Evolutionary conservation across 2,888 invertebrate species (phyloP).

Genomic region (Zaprionus bogoriensis): DNA sequence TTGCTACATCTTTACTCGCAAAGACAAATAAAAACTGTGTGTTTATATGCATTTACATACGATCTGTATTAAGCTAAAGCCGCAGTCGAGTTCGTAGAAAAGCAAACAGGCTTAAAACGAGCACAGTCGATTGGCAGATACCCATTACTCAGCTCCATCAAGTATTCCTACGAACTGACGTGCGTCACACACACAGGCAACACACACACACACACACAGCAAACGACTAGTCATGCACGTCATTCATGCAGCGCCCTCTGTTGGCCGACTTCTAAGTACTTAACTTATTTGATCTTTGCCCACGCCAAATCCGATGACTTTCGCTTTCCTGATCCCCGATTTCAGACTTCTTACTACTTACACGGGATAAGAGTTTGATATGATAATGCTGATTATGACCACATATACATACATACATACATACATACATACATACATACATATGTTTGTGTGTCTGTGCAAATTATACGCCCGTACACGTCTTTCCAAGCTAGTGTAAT

Average conservation of each 20-base stretch:
- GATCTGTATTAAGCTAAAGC: too few relatives aligned
- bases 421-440: not conserved
- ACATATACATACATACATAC: not conserved
- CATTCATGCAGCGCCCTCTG: not conserved
- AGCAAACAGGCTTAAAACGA: too few relatives aligned
- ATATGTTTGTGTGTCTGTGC: too few relatives aligned
- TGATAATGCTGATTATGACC: constrained; percentile 6
- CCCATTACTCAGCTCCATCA: not conserved
- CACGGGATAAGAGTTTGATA: too few relatives aligned
- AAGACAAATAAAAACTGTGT: constrained; percentile 68
- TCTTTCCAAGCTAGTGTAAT: too few relatives aligned
- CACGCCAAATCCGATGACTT: not conserved
- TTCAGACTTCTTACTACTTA: not conserved
- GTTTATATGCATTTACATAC: not conserved
- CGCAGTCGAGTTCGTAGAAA: too few relatives aligned
- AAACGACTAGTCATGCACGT: not conserved
- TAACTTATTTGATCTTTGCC: not conserved
- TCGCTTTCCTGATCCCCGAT: not conserved
- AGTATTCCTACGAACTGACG: too few relatives aligned
- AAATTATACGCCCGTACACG: too few relatives aligned
- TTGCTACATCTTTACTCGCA: constrained; percentile 70
- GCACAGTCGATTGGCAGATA: not conserved
- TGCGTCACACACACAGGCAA: too few relatives aligned
- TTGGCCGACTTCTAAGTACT: too few relatives aligned
- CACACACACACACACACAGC: not conserved